A percentile compares a stretch with the other conserved stretches of the same genome.
These are phyloP conservation scores for Stenodera caucasica DNA, from an alignment of 2,888 invertebrate genomes.

Conservation along the genomic window DNA sequence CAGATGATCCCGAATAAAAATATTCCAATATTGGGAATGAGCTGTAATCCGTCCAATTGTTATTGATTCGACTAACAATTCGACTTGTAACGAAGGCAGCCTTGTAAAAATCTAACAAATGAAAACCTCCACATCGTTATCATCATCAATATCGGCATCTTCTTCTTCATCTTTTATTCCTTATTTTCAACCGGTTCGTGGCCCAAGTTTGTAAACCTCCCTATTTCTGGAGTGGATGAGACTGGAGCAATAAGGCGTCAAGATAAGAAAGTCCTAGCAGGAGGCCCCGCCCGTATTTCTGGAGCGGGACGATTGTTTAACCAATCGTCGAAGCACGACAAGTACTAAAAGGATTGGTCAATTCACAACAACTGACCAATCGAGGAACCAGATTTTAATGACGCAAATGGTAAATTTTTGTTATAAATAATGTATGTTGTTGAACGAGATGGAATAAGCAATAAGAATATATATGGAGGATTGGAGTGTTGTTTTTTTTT, in stretches of 20 bases:
- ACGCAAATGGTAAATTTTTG: constrained; percentile 52
- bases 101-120: too few relatives aligned
- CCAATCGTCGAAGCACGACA: constrained; percentile 49
- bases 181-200: too few relatives aligned
- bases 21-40: too few relatives aligned
- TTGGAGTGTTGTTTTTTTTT: not conserved
- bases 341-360: constrained; percentile 53
- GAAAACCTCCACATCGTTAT: too few relatives aligned
- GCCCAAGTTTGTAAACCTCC: not conserved
- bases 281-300: constrained; percentile 50
- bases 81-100: too few relatives aligned
- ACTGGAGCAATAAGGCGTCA: constrained; percentile 52
- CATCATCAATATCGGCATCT: too few relatives aligned
- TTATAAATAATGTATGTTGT: constrained; percentile 56
- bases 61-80: too few relatives aligned
- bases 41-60: too few relatives aligned
- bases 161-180: too few relatives aligned
- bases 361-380: constrained; percentile 51
- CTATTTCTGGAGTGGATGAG: constrained; percentile 42
- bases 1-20: too few relatives aligned
- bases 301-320: constrained; percentile 39
- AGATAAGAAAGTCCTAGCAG: constrained; percentile 51
- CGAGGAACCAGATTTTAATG: constrained; percentile 47
- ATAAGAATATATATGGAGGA: not conserved
- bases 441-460: constrained; percentile 43